Evolutionary conservation across 2,888 invertebrate genomes (phyloP).

Genomic region (Phrixothrix hirtus): DNA sequence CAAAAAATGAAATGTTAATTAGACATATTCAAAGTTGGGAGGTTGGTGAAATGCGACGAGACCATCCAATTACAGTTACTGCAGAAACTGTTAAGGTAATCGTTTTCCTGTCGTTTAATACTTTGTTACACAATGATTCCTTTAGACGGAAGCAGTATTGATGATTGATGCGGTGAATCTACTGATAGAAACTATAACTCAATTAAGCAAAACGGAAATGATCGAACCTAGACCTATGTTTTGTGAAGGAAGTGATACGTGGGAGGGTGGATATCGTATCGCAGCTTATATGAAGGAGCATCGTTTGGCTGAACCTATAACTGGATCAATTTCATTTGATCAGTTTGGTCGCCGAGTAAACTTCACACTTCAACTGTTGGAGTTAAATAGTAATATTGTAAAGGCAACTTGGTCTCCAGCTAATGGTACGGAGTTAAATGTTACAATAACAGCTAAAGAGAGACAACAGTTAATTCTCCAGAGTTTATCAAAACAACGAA

Average conservation of each 20-base stretch:
- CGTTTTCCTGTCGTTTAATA: neutral
- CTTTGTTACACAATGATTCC: too few species aligned
- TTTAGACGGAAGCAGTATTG: constrained; percentile 70
- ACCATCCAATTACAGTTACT: constrained; percentile 20
- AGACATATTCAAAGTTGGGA: constrained; percentile 57
- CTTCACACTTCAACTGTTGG: constrained; percentile 67
- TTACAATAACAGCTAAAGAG: constrained; percentile 43
- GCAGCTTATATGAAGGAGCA: constrained; percentile 65
- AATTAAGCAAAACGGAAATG: constrained; percentile 34
- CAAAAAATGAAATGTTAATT: constrained; percentile 59
- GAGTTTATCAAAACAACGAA: constrained; percentile 58
- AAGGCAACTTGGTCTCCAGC: constrained; percentile 58
- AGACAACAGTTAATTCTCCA: constrained; percentile 54
- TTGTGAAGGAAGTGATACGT: constrained; percentile 52
- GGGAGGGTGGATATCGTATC: constrained; percentile 65
- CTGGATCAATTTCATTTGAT: constrained; percentile 69
- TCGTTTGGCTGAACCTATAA: constrained; percentile 57
- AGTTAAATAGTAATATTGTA: constrained; percentile 60
- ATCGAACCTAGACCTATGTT: constrained; percentile 34
- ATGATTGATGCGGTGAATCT: constrained; percentile 71
- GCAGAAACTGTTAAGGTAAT: constrained; percentile 33
- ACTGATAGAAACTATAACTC: constrained; percentile 33
- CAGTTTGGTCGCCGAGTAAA: constrained; percentile 66
- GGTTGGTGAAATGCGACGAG: constrained; percentile 32
- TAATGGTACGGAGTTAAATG: constrained; percentile 12